These are phyloP conservation scores for Boulengeromyrus knoepffleri DNA, from an alignment of 2,113 vertebrate species.

Conservation along the genomic window DNA sequence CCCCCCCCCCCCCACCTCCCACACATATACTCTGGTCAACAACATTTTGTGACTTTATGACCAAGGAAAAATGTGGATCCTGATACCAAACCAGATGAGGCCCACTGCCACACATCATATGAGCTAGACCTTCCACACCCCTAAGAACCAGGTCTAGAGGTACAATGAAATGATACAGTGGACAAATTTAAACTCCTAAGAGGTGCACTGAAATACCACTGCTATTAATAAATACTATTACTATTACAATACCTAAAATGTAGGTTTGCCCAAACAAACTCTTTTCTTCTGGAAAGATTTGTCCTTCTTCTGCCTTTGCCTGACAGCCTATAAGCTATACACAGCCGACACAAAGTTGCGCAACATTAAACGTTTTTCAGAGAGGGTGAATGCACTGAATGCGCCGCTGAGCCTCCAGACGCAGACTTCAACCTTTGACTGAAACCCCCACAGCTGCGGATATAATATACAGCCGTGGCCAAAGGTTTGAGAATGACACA, in stretches of 20 bases:
- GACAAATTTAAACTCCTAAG: not conserved
- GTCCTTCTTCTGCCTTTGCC: not conserved
- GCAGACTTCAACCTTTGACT: not conserved
- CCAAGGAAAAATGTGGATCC: not conserved
- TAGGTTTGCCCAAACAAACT: not conserved
- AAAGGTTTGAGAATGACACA: no score
- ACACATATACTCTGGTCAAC: not conserved
- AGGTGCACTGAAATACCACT: not conserved
- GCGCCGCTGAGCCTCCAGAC: not conserved
- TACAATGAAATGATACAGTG: not conserved
- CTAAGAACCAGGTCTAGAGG: not conserved
- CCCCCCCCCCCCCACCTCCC: not conserved
- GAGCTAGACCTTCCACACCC: not conserved
- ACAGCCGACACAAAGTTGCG: not conserved
- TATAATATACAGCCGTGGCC: not conserved
- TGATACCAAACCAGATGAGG: not conserved
- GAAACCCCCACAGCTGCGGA: not conserved
- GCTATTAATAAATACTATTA: not conserved
- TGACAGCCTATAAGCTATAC: conserved; percentile 11
- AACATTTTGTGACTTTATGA: not conserved
- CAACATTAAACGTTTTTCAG: not conserved
- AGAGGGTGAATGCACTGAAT: not conserved
- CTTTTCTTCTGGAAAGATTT: not conserved
- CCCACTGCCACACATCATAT: not conserved
- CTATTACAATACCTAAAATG: not conserved